phyloP scores from a whole-genome alignment of 2,888 invertebrate genomes.

The Apotomis turbidana region DNA sequence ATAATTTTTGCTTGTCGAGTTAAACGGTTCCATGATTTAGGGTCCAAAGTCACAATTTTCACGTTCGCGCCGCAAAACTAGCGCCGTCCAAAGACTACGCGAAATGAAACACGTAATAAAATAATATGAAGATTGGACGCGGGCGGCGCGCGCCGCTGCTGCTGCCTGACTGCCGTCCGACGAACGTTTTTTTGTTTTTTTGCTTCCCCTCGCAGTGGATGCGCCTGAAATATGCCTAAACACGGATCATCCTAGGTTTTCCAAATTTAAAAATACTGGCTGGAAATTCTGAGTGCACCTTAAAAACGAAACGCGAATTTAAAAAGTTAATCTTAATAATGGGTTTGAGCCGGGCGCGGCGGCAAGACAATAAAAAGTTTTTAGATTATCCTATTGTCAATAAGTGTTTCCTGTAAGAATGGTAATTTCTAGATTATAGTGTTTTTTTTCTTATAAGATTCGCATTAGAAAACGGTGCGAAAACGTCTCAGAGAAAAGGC shows the following conservation, averaged over 20 bases:
- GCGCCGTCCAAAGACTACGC: conserved; percentile 81
- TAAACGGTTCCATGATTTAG: conserved; percentile 68
- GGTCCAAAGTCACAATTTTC: conserved; percentile 79
- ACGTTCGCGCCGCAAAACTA: conserved; percentile 70
- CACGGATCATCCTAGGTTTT: conserved; percentile 40
- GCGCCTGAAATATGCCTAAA: conserved; percentile 67
- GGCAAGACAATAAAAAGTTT: conserved; percentile 5
- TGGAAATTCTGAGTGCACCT: conserved; percentile 24
- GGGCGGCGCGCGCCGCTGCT: conserved; percentile 78
- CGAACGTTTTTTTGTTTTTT: conserved; percentile 77
- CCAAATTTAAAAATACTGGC: conserved; percentile 37
- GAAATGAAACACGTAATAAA: conserved; percentile 83
- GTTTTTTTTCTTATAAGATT: conserved; percentile 64
- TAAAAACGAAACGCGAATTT: conserved; percentile 6
- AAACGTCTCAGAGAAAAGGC: conserved; percentile 70
- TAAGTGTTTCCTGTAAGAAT: conserved; percentile 14
- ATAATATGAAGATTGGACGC: conserved; percentile 77
- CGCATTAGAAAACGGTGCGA: conserved; percentile 61
- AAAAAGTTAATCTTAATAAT: conserved; percentile 25
- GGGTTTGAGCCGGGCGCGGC: conserved; percentile 2
- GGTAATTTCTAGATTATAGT: background rate
- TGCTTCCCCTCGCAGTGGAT: conserved; percentile 72
- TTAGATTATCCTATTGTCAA: conserved; percentile 4
- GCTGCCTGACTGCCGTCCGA: conserved; percentile 69
- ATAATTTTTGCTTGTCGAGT: conserved; percentile 66